A percentile compares a stretch with the other conserved stretches of the same genome.
Conservation (phyloP, 1,140 invertebrate species). For the Spodoptera frugiperda region DNA sequence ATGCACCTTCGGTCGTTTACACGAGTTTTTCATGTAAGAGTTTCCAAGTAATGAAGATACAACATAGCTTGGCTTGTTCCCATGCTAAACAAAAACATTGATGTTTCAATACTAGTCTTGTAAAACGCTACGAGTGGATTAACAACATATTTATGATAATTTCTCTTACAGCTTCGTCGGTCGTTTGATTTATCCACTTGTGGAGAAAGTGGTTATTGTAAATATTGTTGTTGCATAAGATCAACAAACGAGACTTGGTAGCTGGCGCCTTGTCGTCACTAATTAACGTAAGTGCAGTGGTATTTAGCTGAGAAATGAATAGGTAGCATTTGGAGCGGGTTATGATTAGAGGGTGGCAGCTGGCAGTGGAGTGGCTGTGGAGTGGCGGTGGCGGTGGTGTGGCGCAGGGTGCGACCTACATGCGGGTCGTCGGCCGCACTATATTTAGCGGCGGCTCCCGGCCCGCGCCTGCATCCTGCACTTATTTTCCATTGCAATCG, state of each 20-base stretch:
- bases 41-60: background rate
- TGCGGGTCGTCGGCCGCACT: constrained; percentile 77
- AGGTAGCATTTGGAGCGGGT: constrained; percentile 46
- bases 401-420: constrained; percentile 74
- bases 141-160: constrained; percentile 15
- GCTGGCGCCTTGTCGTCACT: background rate
- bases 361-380: constrained; percentile 30
- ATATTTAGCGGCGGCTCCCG: constrained; percentile 75
- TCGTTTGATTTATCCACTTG: constrained; percentile 13
- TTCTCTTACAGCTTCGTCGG: constrained; percentile 16
- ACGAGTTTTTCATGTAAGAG: constrained; percentile 12
- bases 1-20: constrained; percentile 18
- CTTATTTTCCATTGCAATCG: constrained; percentile 72
- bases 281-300: constrained; percentile 18
- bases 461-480: constrained; percentile 68
- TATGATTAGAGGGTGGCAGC: constrained; percentile 50
- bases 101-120: background rate
- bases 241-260: constrained; percentile 6
- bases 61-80: background rate
- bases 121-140: constrained; percentile 4
- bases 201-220: constrained; percentile 13
- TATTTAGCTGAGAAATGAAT: constrained; percentile 31
- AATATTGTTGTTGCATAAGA: constrained; percentile 12
- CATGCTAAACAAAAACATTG: background rate
- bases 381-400: constrained; percentile 47